A percentile compares a stretch with the other conserved stretches of the same genome.
Conservation (phyloP, 2,797 vertebrate species). For the Phalanger gymnotis region DNA sequence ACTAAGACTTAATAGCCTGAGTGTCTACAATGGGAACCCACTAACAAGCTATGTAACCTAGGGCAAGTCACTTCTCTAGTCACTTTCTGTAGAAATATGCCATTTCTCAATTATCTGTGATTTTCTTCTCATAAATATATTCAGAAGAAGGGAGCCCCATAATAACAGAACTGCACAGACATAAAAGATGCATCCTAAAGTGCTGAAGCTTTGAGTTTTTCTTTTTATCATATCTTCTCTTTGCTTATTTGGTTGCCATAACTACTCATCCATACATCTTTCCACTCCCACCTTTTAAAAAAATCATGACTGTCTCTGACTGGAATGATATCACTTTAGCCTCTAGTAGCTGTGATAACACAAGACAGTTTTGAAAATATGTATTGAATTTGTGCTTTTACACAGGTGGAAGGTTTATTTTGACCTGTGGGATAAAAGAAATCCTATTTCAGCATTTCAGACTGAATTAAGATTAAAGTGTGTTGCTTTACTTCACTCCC, state of each 20-base stretch:
- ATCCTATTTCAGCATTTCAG: neutral
- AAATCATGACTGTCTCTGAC: slow-evolving; percentile 44
- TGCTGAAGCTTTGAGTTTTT: slow-evolving; percentile 11
- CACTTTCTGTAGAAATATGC: neutral
- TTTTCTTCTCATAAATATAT: neutral
- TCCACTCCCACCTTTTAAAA: slow-evolving; percentile 25
- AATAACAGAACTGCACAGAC: neutral
- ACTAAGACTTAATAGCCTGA: neutral
- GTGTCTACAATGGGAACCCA: neutral
- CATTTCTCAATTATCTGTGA: neutral
- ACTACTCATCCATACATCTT: neutral
- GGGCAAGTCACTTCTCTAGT: neutral
- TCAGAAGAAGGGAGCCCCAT: neutral
- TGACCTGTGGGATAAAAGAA: slow-evolving; percentile 23
- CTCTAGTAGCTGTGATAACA: slow-evolving; percentile 7
- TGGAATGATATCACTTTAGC: neutral
- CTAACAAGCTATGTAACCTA: neutral
- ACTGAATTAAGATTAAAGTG: slow-evolving; percentile 5
- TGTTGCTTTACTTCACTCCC: neutral
- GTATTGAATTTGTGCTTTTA: slow-evolving; percentile 39
- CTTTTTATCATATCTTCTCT: neutral
- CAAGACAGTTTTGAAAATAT: slow-evolving; percentile 46
- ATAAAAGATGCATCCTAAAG: slow-evolving; percentile 5
- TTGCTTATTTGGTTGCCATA: slow-evolving; percentile 3
- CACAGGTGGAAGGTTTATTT: neutral